Base-by-base conservation (phyloP, 2,888 invertebrate species). In the Tenthredo scrophulariae region DNA sequence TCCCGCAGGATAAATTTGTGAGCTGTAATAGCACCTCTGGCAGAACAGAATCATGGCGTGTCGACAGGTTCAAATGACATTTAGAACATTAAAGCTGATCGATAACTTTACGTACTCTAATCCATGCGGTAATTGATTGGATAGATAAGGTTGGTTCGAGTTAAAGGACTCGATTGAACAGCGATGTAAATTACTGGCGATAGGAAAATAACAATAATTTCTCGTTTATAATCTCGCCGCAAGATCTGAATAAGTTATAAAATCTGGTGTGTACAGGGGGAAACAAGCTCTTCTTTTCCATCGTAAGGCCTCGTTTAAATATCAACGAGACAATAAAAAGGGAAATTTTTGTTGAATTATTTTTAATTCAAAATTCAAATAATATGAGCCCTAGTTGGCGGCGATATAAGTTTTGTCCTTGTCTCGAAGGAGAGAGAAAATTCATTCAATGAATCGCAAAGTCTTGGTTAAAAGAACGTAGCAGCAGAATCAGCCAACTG, bases 321-420 rank as follows among this genome's bases (percentile, higher is more conserved):
- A 46, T 26, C 40, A 43, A 74, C 22, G 18, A 22, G 43, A 74
- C 29, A 43, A 74, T 74, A 74, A 74, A 43, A 40, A n/a, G 74
- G 13, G 74, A 74, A 74, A 74, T 43, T 74, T 7, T 13, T 40
- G 37, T 40, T n/a, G 74, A 26, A 74, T 74, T 74, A 74, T 74
- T 26, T 43, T 74, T 43, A 22, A 72, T 74, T n/a, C n/a, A 22
- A 46, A 74, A 74, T 74, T 74, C 74, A 43, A 10, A 43, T 74
- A 29, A 74, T 43, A 46, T 43, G 26, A 22, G 26, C 40, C 43
- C 22, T 26, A 22, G 22, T 74, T 74, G 43, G 40, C 15, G 43
- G 43, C 5, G 74, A 74, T 13, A 74, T 43, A 74, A 74, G 74
- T n/a, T 74, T 37, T 26, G 26, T 2, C 43, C 5, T 10, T 26